Base-by-base conservation (phyloP, 2,113 vertebrate genomes). In the Taurulus bubalis region DNA sequence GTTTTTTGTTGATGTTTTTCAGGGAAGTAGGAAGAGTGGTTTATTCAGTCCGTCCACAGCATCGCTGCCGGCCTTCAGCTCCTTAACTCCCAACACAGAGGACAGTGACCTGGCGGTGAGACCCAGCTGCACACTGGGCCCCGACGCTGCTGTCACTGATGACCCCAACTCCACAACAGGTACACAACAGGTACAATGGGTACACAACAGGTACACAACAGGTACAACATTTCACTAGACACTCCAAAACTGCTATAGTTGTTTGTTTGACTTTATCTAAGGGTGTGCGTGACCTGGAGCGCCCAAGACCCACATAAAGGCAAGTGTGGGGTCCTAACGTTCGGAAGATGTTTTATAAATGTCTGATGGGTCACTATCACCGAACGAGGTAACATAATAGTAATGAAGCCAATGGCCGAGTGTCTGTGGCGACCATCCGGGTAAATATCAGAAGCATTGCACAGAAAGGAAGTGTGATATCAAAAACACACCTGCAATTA, bases 61-160 rank as follows among this genome's bases (percentile, higher is more conserved):
- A 20, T 95, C 94, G 5, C 84, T 95, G 71, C 94, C 95, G 4
- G 90, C 93, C 34, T 90, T 93, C 79, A 89, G 92, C 75, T 91
- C 75, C 26, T 62, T 91, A 14, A 38, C 77, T 20, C 65, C 86
- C 34, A 64, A 20, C 80, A 30, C 85, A 10, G 90, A 92, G n/a
- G 90, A 89, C 70, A 71, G 51, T 40, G 89, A 94, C 49, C 85
- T 63, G 56, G 90, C 90, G 0, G 58, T 73, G 53, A 84, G 92
- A 22, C 91, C 94, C 2, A 94, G 86, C 83, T 85, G 89, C n/a
- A 94, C 93, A 0, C 83, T 95, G 8, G 89, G 91, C 15, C 91
- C 94, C 0, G 91, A 91, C 42, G 6, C 87, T 0, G 70, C 84
- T 7, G 6, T 74, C 32, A 12, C 75, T 1, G 42, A 89, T 0